Evolutionary conservation across 2,113 vertebrate genomes (phyloP).

Genomic region (Melanerpes aurifrons): DNA sequence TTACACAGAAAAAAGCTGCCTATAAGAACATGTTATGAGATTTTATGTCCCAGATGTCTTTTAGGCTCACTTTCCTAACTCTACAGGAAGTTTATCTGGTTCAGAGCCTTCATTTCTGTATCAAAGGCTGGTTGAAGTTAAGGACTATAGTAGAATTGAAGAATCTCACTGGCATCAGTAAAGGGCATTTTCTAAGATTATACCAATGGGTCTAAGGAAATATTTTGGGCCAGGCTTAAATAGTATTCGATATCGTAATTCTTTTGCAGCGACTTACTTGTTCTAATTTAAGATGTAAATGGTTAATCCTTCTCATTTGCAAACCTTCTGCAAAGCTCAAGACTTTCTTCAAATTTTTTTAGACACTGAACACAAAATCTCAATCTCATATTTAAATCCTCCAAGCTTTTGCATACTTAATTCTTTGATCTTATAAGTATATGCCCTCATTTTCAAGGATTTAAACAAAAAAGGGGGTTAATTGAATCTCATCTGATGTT

Average conservation of each 20-base stretch:
- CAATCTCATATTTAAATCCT: constrained; percentile 40
- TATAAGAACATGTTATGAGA: accelerated
- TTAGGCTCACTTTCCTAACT: background rate
- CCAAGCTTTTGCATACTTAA: background rate
- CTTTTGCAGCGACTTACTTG: background rate
- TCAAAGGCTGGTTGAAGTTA: background rate
- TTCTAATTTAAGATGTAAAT: background rate
- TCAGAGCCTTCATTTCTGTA: accelerated
- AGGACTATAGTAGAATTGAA: accelerated
- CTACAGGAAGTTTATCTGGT: background rate
- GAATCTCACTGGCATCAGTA: background rate
- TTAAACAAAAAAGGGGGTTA: background rate
- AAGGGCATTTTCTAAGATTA: background rate
- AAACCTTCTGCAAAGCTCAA: background rate
- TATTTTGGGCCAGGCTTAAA: background rate
- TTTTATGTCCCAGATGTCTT: background rate
- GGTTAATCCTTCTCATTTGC: constrained; percentile 5
- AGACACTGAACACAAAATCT: constrained; percentile 5
- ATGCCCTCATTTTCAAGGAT: background rate
- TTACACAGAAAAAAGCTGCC: background rate
- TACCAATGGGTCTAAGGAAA: background rate
- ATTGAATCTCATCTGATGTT: background rate
- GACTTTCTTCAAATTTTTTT: constrained; percentile 9
- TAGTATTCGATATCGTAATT: background rate
- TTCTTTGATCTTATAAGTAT: background rate